Base-by-base conservation (phyloP, 2,113 vertebrate species). In the Ameiurus melas region DNA sequence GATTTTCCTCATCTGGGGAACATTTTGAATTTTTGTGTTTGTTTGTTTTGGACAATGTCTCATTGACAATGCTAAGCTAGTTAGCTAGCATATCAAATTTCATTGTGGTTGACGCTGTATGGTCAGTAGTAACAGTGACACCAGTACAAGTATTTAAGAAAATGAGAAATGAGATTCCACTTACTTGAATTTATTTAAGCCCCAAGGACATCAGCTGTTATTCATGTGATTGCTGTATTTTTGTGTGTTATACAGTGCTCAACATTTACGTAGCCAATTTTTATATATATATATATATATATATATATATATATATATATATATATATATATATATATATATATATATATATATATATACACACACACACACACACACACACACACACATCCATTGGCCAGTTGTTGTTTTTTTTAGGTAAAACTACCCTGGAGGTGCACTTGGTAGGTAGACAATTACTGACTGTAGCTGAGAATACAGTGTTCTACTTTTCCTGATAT, bases 391-490 rank as follows among this genome's bases (percentile, higher is more conserved):
- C n/a, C 6, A 57, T 1, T 17, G 5, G 25, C 8, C 75, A 27
- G 43, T 51, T 33, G n/a, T n/a, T 43, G 0, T 2, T 43, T 43
- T 53, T 80, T 27, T 55, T 33, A 33, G 51, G n/a, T 22, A 58
- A 81, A 57, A 12, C 17, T 36, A 33, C 17, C n/a, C 19, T 30
- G 5, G 3, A 81, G 9, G 53, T 36, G 17, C 16, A 58, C 55
- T 58, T 81, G 53, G 30, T 58, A 81, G 30, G 4, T 13, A 22
- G n/a, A 36, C 1, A 57, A 33, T 80, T 16, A 57, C n/a, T 57
- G n/a, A 57, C 79, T 36, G 53, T 58, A 81, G 27, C 79, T n/a
- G 17, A 81, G 30, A 81, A 81, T 58, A 58, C 79, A 81, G 19
- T 62, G 33, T 43, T 60, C 55, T 60, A 12, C 19, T 36, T 36